Evolutionary conservation across 1,140 invertebrate genomes (phyloP).

Genomic region (Ceratina calcarata): DNA sequence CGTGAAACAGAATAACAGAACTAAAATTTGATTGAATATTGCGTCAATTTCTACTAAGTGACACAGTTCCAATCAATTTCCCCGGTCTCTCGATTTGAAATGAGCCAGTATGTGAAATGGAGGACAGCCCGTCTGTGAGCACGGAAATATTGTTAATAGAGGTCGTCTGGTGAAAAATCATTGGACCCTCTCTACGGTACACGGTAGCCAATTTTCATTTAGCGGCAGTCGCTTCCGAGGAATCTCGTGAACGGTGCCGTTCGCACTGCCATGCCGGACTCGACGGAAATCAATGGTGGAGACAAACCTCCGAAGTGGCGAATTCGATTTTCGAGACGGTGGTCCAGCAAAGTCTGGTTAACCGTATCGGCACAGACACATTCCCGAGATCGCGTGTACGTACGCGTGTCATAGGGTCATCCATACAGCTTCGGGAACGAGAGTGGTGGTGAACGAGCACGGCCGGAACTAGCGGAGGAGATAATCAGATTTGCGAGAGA

Average conservation of each 20-base stretch:
- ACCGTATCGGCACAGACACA: slow-evolving; percentile 4
- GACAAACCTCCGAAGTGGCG: slow-evolving; percentile 42
- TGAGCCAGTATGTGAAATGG: neutral
- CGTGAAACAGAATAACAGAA: neutral
- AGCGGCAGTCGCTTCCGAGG: slow-evolving; percentile 18
- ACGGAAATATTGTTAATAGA: neutral
- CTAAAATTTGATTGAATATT: neutral
- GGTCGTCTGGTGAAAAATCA: slow-evolving; percentile 7
- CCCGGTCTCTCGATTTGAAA: neutral
- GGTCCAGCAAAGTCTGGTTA: slow-evolving; percentile 33
- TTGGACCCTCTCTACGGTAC: neutral
- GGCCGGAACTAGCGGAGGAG: slow-evolving; percentile 8
- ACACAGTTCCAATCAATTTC: neutral
- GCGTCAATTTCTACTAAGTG: neutral
- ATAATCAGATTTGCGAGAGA: slow-evolving; percentile 64
- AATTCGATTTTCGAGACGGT: slow-evolving; percentile 57
- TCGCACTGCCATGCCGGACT: too few species aligned
- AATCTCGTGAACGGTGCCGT: neutral
- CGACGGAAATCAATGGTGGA: slow-evolving; percentile 52
- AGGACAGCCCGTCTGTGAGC: neutral
- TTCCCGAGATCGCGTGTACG: neutral
- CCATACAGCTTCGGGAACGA: slow-evolving; percentile 1
- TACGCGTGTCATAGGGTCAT: neutral
- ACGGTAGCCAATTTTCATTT: slow-evolving; percentile 32
- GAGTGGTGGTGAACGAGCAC: slow-evolving; percentile 32